phyloP scores from a whole-genome alignment of 2,113 vertebrate species.

The Mesitornis unicolor region DNA sequence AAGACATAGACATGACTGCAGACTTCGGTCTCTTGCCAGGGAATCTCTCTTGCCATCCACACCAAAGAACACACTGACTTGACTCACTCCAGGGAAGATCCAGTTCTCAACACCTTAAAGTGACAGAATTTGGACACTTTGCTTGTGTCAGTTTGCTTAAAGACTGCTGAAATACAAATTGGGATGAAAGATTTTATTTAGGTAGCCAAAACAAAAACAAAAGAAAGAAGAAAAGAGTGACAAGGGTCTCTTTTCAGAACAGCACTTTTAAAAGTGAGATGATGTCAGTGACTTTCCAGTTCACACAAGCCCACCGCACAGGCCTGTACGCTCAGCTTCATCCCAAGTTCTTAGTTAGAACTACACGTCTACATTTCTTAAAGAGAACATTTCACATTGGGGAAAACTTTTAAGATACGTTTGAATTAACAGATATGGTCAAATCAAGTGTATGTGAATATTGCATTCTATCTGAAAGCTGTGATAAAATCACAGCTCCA shows the following conservation, averaged over 20 bases:
- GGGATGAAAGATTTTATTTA: not conserved
- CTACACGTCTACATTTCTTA: not conserved
- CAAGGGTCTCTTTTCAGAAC: not conserved
- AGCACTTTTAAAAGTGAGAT: not conserved
- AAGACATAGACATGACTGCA: not conserved
- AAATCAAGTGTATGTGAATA: not conserved
- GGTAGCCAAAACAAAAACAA: not conserved
- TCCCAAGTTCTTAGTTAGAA: conserved; percentile 8
- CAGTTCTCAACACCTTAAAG: not conserved
- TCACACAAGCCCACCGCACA: not conserved
- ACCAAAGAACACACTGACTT: not conserved
- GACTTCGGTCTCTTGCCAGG: not conserved
- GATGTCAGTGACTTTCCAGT: not conserved
- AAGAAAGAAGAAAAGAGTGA: not conserved
- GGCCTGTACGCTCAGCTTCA: not conserved
- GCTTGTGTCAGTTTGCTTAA: not conserved
- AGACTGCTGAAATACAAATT: not conserved
- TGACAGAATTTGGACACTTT: not conserved
- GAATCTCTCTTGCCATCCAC: not conserved
- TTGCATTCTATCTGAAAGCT: not conserved
- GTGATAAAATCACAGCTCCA: conserved; percentile 2
- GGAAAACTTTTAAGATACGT: conserved; percentile 39
- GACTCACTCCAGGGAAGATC: not conserved
- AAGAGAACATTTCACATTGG: conserved; percentile 57
- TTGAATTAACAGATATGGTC: not conserved